These are phyloP conservation scores for Altica lythri DNA, from an alignment of 2,888 invertebrate genomes.

Conservation along the genomic window DNA sequence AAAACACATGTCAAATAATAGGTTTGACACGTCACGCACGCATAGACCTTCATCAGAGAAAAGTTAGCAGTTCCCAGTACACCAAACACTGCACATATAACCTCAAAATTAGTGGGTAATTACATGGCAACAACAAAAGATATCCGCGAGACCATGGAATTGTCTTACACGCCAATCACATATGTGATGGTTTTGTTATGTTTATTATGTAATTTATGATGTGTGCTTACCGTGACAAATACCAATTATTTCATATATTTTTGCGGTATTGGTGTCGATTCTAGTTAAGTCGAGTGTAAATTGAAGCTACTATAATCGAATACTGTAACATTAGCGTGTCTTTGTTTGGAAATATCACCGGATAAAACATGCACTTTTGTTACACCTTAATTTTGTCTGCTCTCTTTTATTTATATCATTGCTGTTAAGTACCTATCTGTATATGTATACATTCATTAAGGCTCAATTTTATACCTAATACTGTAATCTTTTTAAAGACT, in stretches of 20 bases:
- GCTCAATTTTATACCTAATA: no score
- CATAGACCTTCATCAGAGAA: constrained; percentile 27
- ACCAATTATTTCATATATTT: constrained; percentile 23
- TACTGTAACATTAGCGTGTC: constrained; percentile 13
- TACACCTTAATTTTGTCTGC: background rate
- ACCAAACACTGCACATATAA: constrained; percentile 31
- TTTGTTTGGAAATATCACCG: background rate
- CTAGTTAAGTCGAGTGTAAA: constrained; percentile 18
- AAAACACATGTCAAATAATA: constrained; percentile 39
- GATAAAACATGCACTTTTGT: background rate
- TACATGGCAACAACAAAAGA: constrained; percentile 34
- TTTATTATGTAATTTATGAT: constrained; percentile 35
- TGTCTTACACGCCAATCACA: constrained; percentile 38
- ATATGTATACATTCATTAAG: no score
- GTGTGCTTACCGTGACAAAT: constrained; percentile 32
- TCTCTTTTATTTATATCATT: no score
- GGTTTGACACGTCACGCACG: constrained; percentile 35
- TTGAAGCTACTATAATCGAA: background rate
- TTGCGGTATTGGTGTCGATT: constrained; percentile 25
- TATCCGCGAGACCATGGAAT: constrained; percentile 34
- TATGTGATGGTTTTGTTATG: constrained; percentile 33
- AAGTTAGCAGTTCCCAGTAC: constrained; percentile 31
- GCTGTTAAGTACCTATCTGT: no score
- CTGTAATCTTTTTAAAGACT: no score
- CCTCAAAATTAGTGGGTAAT: constrained; percentile 39